Conservation (phyloP, 2,113 vertebrate genomes). For the Parotia lawesii region DNA sequence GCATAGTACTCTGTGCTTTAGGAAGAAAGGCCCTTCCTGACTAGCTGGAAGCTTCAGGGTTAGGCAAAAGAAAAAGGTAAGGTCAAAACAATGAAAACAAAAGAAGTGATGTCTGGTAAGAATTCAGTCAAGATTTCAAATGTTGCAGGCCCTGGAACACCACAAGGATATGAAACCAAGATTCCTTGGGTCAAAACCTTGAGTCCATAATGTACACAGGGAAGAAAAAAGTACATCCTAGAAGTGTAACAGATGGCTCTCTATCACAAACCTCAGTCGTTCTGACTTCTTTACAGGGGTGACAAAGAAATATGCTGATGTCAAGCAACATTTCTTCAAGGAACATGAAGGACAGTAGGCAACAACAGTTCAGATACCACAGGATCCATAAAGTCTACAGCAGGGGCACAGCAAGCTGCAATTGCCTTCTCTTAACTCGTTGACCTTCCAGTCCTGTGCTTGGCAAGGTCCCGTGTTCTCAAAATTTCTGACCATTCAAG, state of each 20-base stretch:
- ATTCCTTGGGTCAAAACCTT: not conserved
- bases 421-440: not conserved
- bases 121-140: not conserved
- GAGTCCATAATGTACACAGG: not conserved
- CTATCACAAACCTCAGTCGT: not conserved
- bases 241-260: not conserved
- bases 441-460: not conserved
- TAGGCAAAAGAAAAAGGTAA: not conserved
- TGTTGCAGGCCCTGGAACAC: not conserved
- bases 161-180: not conserved
- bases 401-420: not conserved
- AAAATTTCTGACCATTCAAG: not conserved
- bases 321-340: not conserved
- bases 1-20: not conserved
- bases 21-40: constrained; percentile 3
- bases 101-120: not conserved
- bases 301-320: not conserved
- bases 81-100: not conserved
- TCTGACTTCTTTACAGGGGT: not conserved
- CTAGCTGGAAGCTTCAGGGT: not conserved
- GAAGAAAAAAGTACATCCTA: not conserved
- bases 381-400: not conserved
- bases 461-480: not conserved
- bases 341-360: not conserved
- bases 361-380: not conserved